phyloP scores from a whole-genome alignment of 2,797 vertebrate genomes.

The Anomalospiza imberbis region DNA sequence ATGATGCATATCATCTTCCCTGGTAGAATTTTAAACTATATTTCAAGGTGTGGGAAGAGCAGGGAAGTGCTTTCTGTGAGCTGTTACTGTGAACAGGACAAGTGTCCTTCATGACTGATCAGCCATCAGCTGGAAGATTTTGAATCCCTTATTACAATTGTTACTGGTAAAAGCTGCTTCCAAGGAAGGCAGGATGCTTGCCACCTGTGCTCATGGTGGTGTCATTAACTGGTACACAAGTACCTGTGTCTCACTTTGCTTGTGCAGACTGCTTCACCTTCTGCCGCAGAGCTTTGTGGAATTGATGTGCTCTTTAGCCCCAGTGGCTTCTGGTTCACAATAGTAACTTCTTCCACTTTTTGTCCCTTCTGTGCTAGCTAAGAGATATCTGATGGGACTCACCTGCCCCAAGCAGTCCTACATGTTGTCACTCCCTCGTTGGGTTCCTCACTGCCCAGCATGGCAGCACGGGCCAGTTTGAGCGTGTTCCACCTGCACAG shows the following conservation, averaged over 20 bases:
- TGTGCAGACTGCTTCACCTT: background rate
- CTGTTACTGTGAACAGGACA: background rate
- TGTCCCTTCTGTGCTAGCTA: background rate
- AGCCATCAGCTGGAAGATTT: background rate
- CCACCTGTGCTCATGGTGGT: background rate
- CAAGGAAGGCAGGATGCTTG: background rate
- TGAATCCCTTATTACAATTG: background rate
- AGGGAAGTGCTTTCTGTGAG: background rate
- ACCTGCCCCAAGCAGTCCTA: background rate
- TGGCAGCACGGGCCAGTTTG: background rate
- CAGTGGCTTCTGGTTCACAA: background rate
- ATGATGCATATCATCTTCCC: background rate
- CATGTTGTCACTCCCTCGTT: rapidly evolving
- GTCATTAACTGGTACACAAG: background rate
- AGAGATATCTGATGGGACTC: background rate
- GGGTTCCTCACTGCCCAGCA: background rate
- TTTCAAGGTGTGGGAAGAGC: background rate
- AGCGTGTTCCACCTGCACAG: background rate
- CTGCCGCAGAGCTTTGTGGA: background rate
- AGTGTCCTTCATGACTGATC: background rate
- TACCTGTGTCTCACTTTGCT: background rate
- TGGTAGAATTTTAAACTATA: background rate
- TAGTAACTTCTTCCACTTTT: background rate
- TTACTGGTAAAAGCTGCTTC: background rate
- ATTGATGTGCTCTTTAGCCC: background rate